These are phyloP conservation scores for Heliothis subflexa DNA, from an alignment of 1,140 invertebrate genomes.

Conservation along the genomic window DNA sequence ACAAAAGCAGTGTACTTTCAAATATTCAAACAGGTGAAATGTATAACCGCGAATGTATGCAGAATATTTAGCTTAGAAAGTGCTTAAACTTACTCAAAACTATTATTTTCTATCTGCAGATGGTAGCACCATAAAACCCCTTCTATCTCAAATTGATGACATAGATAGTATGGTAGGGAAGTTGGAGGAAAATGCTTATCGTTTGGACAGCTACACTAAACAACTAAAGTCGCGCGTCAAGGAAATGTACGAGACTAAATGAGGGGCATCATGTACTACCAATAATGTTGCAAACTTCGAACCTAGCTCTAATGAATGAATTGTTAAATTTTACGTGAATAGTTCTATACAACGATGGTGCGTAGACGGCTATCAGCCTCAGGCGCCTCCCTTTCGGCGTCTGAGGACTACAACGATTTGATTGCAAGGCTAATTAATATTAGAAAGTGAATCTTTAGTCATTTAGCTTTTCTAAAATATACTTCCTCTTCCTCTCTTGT, in stretches of 20 bases:
- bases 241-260: conserved; percentile 50
- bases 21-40: too few relatives aligned
- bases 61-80: too few relatives aligned
- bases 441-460: neutral
- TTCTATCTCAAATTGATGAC: conserved; percentile 72
- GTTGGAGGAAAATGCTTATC: conserved; percentile 72
- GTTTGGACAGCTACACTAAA: conserved; percentile 74
- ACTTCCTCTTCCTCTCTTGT: neutral
- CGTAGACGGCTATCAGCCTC: neutral
- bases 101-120: conserved; percentile 54
- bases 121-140: conserved; percentile 64
- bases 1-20: neutral
- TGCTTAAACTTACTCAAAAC: neutral
- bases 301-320: neutral
- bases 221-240: conserved; percentile 71
- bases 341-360: neutral
- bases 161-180: conserved; percentile 70
- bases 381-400: neutral
- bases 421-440: neutral
- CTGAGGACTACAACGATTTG: neutral
- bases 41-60: too few relatives aligned
- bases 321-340: neutral
- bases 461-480: neutral
- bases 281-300: conserved; percentile 4
- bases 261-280: neutral